A percentile compares a stretch with the other conserved stretches of the same genome.
phyloP scores from a whole-genome alignment of 2,888 invertebrate species.

The Dicycla oo region DNA sequence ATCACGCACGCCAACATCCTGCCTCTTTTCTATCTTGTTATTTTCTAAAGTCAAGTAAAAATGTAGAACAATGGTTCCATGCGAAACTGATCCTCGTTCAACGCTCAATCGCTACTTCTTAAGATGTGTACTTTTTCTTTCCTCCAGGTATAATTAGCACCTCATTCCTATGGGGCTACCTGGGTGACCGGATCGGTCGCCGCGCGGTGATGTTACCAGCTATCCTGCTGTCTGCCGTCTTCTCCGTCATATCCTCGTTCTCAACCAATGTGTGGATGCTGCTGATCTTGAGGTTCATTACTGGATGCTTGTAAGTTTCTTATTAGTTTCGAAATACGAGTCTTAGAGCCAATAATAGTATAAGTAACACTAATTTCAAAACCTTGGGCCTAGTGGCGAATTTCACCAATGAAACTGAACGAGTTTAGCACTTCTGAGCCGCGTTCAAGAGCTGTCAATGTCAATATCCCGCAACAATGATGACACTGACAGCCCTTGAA shows the following conservation, averaged over 20 bases:
- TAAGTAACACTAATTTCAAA: too few species aligned
- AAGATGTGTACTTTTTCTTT: not conserved
- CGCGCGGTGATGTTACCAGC: conserved; percentile 90
- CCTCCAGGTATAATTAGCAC: conserved; percentile 92
- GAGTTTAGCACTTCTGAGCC: too few species aligned
- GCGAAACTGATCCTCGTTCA: too few species aligned
- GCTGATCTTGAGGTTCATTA: conserved; percentile 91
- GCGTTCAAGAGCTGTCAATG: not conserved
- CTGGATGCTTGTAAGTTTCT: conserved; percentile 91
- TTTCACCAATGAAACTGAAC: not conserved
- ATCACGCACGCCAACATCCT: too few species aligned
- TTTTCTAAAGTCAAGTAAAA: not conserved
- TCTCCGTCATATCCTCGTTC: conserved; percentile 91
- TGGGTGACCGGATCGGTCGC: conserved; percentile 94
- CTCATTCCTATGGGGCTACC: conserved; percentile 94
- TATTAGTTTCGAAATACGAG: not conserved
- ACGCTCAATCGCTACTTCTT: not conserved
- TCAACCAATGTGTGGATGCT: conserved; percentile 91
- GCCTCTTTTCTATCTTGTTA: not conserved
- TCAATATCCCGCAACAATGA: not conserved
- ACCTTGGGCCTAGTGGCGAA: too few species aligned
- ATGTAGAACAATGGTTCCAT: not conserved
- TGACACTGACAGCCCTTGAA: not conserved
- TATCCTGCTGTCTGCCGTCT: conserved; percentile 86
- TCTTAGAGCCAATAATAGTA: not conserved